Base-by-base conservation (phyloP, 2,113 vertebrate genomes). In the Lycaon pictus region DNA sequence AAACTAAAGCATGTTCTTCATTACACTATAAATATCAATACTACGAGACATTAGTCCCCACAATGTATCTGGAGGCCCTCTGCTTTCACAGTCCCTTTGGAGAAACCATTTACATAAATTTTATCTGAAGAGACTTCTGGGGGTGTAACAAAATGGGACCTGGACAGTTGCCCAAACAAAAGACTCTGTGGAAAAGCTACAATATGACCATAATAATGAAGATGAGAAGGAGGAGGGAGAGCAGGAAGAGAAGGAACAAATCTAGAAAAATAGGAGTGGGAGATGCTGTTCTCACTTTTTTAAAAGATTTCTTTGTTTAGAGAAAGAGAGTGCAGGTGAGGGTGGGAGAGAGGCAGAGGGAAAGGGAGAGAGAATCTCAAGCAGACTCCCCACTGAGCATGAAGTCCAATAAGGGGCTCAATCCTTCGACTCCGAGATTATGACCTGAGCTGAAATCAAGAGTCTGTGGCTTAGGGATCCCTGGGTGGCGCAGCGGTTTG, bases 1-100 rank as follows among this genome's bases (percentile, higher is more conserved):
- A 93, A 97, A 88, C 35, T 48, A 69, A 97, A 95, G 20, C 58
- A 55, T 22, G 72, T 83, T 88, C 37, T 51, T 83, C 79, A 17
- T 84, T 72, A 82, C 2, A 63, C 63, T 84, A 90, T 60, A 89
- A 55, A 53, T 32, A 60, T 55, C 56, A 79, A 19, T 71, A 83
- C 35, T 62, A 27, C 37, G 69, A 87, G 65, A 93, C 27, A 69
- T 91, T 79, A 82, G 32, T 53, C 37, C 51, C 82, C 43, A 71
- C 63, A 65, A 71, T 58, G 90, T 83, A 60, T 71, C 48, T 51
- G 16, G 29, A 88, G 22, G 35, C 11, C 15, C 25, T 88, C 83
- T n/a, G 55, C 55, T 94, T 85, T 51, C 35, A 76, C 13, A 67
- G 67, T 11, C 20, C 20, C 72, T 90, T 80, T 67, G 27, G 71